Conservation (phyloP, 2,888 invertebrate genomes). For the Oscheius sp. region DNA sequence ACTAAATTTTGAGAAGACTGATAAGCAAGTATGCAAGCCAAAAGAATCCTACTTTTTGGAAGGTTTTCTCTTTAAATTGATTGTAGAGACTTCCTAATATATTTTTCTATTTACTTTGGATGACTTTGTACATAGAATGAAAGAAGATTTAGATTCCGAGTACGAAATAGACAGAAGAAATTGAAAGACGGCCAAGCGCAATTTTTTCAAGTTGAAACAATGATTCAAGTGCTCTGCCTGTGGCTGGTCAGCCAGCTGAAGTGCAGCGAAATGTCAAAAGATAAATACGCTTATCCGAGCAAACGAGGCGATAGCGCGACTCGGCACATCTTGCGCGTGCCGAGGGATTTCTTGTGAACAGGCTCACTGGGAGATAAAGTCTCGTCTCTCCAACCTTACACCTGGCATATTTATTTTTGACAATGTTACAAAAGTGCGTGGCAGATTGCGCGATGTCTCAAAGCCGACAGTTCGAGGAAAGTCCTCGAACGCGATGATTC, state of each 20-base stretch:
- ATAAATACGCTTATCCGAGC: constrained; percentile 29
- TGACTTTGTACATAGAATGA: not conserved
- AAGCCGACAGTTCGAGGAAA: constrained; percentile 3
- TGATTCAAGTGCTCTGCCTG: constrained; percentile 10
- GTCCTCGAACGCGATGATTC: not conserved
- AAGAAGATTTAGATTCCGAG: too few relatives aligned
- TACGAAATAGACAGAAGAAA: not conserved
- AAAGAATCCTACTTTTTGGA: too few relatives aligned
- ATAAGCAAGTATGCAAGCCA: not conserved
- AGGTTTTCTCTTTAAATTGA: not conserved
- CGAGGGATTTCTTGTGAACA: constrained; percentile 6
- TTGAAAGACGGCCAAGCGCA: not conserved
- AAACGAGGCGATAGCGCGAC: constrained; percentile 13
- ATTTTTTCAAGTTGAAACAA: constrained; percentile 4
- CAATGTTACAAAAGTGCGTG: too few relatives aligned
- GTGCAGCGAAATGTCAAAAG: constrained; percentile 28
- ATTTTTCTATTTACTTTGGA: not conserved
- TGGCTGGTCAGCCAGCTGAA: constrained; percentile 23
- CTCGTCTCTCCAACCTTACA: too few relatives aligned
- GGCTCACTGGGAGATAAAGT: too few relatives aligned
- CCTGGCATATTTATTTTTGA: too few relatives aligned
- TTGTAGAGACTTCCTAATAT: not conserved
- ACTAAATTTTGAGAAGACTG: not conserved
- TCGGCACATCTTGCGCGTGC: constrained; percentile 27
- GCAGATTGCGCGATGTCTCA: too few relatives aligned